Evolutionary conservation across 2,888 invertebrate genomes (phyloP), one percentile per base, ranked within the genome.

Genomic region (Apomyelois bistriatella): DNA sequence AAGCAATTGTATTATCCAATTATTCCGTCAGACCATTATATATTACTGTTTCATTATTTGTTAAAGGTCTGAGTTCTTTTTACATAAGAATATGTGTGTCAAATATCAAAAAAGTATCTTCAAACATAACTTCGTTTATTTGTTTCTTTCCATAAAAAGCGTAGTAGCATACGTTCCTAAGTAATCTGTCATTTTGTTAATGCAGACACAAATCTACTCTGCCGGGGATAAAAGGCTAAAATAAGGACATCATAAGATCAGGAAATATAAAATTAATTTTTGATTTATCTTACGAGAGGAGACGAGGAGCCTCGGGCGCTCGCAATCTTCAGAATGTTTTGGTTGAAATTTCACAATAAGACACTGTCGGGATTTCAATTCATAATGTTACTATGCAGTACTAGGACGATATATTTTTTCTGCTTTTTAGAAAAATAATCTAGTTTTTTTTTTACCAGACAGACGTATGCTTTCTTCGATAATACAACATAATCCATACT

Each of bases 241-340:
- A 55, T 30, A 47, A 41, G 43, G 43, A 54, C 48, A 53, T 54
- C 53, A 56, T 48, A 37, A 55, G 53, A 52, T 58, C 51, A 40
- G 54, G 53, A 58, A 54, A 54, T 53, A 52, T 52, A 53, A 54
- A 58, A 56, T 54, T 58, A 58, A 54, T 54, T 58, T 58, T 55
- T 56, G 56, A 56, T 58, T 56, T 52, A 54, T 53, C 53, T 56
- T 53, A 48, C 52, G 52, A 52, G 52, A 13, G 30, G 36, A 15
- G 42, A 6, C 13, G 9, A 9, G n/a, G 10, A 10, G 51, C 51
- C 51, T 17, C 10, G 16, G 35, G 41, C 35, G 17, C 8, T 50
- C 35, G 37, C 41, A 46, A 52, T 56, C 51, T 37, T 36, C 37
- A 28, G 52, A 53, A 53, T 53, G 54, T 56, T 57, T 53, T 48